Percentiles rank a stretch among this genome's conserved stretches.
phyloP scores from a whole-genome alignment of 1,140 invertebrate genomes.

The Drosophila cardini region DNA sequence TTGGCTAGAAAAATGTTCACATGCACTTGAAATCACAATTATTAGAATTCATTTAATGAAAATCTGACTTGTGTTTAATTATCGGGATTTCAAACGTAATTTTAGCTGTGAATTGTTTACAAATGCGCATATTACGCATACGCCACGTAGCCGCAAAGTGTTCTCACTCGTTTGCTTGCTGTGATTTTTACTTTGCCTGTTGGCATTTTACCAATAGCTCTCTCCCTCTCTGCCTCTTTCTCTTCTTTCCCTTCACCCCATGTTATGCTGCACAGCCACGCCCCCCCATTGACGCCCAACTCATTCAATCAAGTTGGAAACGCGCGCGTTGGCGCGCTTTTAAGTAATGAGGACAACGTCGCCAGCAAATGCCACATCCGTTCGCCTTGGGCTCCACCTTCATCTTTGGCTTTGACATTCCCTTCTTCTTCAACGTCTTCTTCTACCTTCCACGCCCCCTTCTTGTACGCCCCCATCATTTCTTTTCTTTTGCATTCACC shows the following conservation, averaged over 20 bases:
- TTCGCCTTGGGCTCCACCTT: not conserved
- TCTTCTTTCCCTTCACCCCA: not conserved
- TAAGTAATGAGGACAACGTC: slow-evolving; percentile 54
- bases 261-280: slow-evolving; percentile 16
- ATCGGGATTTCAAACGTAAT: slow-evolving; percentile 41
- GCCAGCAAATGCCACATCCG: slow-evolving; percentile 36
- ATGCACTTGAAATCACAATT: not conserved
- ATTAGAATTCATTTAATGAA: not conserved
- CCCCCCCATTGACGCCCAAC: slow-evolving; percentile 23
- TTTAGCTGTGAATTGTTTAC: slow-evolving; percentile 32
- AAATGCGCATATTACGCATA: slow-evolving; percentile 45
- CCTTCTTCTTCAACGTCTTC: not conserved
- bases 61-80: slow-evolving; percentile 19
- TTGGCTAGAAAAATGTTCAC: too few relatives aligned
- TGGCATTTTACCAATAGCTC: slow-evolving; percentile 21
- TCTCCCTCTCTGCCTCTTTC: not conserved
- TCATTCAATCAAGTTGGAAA: slow-evolving; percentile 53
- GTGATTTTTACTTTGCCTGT: not conserved
- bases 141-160: slow-evolving; percentile 37
- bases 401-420: slow-evolving; percentile 1
- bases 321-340: slow-evolving; percentile 49
- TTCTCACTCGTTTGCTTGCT: not conserved
- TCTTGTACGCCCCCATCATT: not conserved
- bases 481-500: slow-evolving; percentile 24
- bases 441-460: not conserved